Percentiles rank a stretch among this genome's conserved stretches.
These are phyloP conservation scores for Onychorhynchus coronatus DNA, from an alignment of 2,113 vertebrate species.

Conservation along the genomic window DNA sequence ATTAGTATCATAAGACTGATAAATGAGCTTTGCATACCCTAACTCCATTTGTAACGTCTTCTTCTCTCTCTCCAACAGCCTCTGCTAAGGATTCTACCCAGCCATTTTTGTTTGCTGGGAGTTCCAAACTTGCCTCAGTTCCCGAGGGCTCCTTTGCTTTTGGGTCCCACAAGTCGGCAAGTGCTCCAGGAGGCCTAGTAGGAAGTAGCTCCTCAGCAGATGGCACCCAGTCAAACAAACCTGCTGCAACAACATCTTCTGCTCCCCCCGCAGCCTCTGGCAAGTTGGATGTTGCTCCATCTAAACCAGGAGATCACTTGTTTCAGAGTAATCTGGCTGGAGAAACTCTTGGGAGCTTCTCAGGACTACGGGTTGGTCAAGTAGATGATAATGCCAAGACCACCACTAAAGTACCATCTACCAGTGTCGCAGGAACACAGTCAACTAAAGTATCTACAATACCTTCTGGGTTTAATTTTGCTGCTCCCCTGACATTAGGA, in stretches of 20 bases:
- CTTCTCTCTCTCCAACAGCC: constrained; percentile 25
- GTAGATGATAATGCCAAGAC: constrained; percentile 80
- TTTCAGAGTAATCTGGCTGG: constrained; percentile 72
- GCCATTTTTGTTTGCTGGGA: constrained; percentile 71
- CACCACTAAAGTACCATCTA: constrained; percentile 35
- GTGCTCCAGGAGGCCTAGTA: constrained; percentile 1
- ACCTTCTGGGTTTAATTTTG: constrained; percentile 71
- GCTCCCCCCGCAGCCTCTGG: constrained; percentile 22
- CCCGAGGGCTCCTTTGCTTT: constrained; percentile 73
- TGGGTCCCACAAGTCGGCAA: constrained; percentile 51
- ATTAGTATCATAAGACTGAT: not conserved
- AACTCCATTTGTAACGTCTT: not conserved
- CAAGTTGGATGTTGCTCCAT: constrained; percentile 68
- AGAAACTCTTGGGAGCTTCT: constrained; percentile 92
- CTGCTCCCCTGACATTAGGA: not conserved
- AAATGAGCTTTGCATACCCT: not conserved
- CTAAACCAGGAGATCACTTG: constrained; percentile 70
- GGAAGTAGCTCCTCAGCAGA: constrained; percentile 36
- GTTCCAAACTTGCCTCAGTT: constrained; percentile 71
- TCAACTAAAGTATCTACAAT: constrained; percentile 28
- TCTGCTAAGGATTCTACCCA: constrained; percentile 74
- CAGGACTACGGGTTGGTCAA: constrained; percentile 87
- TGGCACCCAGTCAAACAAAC: constrained; percentile 12
- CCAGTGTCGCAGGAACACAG: not conserved
- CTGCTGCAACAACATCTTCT: constrained; percentile 18